phyloP scores from a whole-genome alignment of 2,888 invertebrate species.

The Microplitis deprimator region DNA sequence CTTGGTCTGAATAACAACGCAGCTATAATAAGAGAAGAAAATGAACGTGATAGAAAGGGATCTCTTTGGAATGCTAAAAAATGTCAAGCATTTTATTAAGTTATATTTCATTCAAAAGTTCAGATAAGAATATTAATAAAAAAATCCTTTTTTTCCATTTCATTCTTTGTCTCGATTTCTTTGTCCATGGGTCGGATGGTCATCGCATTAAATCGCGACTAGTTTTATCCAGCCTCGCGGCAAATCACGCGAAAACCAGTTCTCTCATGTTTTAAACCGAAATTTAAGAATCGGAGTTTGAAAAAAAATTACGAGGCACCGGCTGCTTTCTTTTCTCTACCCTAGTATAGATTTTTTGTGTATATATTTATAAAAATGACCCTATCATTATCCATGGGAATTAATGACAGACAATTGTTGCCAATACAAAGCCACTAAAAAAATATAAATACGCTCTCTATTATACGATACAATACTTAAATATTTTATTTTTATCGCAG shows the following conservation, averaged over 20 bases:
- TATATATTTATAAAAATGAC: conserved; percentile 9
- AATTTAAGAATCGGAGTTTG: not conserved
- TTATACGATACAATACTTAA: conserved; percentile 11
- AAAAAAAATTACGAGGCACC: not conserved
- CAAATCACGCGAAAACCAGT: conserved; percentile 35
- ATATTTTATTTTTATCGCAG: not conserved
- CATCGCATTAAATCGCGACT: conserved; percentile 2
- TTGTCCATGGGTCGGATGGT: conserved; percentile 27
- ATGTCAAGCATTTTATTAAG: not conserved
- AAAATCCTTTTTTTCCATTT: not conserved
- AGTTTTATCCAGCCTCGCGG: conserved; percentile 24
- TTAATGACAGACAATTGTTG: conserved; percentile 35
- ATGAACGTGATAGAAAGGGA: conserved; percentile 17
- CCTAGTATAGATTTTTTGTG: not conserved
- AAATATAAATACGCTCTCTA: conserved; percentile 14
- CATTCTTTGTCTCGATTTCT: conserved; percentile 29
- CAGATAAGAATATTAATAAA: no score
- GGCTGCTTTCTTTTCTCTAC: not conserved
- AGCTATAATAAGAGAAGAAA: conserved; percentile 5
- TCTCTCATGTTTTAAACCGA: conserved; percentile 12
- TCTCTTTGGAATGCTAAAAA: conserved; percentile 2
- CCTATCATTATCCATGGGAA: conserved; percentile 41
- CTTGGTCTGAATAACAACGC: conserved; percentile 17
- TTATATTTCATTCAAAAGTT: not conserved
- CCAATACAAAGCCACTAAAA: conserved; percentile 11